Base-by-base conservation (phyloP, 2,888 invertebrate species). In the Ichneumoninae sp. region DNA sequence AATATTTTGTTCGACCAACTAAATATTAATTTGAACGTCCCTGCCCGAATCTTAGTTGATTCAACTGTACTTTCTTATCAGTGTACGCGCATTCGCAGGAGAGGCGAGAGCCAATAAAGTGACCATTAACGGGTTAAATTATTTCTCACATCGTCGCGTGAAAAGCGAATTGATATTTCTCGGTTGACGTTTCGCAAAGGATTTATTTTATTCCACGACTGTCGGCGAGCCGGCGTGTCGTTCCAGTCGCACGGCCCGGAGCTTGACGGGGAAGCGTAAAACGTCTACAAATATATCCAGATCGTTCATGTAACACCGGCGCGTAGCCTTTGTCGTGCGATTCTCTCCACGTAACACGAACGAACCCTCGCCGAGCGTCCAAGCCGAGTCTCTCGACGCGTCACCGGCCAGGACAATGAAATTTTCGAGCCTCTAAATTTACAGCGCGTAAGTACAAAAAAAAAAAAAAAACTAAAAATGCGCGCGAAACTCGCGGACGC, bases 401-500 rank as follows among this genome's bases (percentile, higher is more conserved):
- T 36, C 19, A 22, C 22, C 30, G 47, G 19, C 10, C 70, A 1
- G 22, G 50, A 36, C 19, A 19, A 13, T 13, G 65, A n/a, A 71
- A 71, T 19, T 22, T 26, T n/a, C 22, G 16, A 33, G 16, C 22
- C 8, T 22, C 30, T 16, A 13, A 60, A 19, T 60, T 16, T 30
- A 7, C 19, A 33, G 60, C 13, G n/a, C 60, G 19, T 44, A 3
- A 36, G 40, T 22, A 1, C 13, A 26, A 19, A 36, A 68, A 26
- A 52, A 52, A 22, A 54, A 68, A 50, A 22, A 10, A 6, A 33
- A 10, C 3, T 57, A 13, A 74, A 83, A 78, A 52, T 30, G 36
- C 44, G 52, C 65, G 57, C 65, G 74, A 83, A 81, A 84, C 76
- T 71, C 60, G 80, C 77, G 86, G 86, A 84, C 82, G 74, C 82